Evolutionary conservation across 2,888 invertebrate genomes (phyloP).

Genomic region (Polydesmus complanatus): DNA sequence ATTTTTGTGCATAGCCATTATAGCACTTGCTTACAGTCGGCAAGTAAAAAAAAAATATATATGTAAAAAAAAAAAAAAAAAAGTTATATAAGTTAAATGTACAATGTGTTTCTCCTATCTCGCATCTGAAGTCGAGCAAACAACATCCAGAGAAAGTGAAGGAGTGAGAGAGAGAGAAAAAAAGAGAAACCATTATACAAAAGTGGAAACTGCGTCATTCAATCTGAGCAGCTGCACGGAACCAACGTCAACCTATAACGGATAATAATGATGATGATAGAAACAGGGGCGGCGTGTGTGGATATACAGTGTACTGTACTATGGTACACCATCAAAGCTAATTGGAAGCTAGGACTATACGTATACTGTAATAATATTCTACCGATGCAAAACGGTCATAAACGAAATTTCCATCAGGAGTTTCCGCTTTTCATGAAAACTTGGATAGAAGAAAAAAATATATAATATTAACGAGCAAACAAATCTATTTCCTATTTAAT

Average conservation of each 20-base stretch:
- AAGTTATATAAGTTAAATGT: no score
- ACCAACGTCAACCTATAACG: neutral
- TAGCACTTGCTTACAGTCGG: neutral
- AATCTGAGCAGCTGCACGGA: neutral
- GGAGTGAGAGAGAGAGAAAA: no score
- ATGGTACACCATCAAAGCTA: neutral
- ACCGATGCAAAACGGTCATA: neutral
- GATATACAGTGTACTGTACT: neutral
- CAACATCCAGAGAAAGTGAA: no score
- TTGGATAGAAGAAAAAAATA: neutral
- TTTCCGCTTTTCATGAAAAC: no score
- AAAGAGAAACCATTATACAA: neutral
- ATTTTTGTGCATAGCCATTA: neutral
- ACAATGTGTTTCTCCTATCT: no score
- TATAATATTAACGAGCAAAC: neutral
- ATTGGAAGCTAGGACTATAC: neutral
- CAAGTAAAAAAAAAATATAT: neutral
- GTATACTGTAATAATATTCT: no score
- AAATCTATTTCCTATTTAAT: no score
- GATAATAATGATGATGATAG: neutral
- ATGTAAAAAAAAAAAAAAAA: no score
- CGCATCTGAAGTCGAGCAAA: no score
- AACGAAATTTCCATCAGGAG: neutral
- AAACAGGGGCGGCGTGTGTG: neutral
- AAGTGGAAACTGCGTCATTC: neutral